phyloP scores from a whole-genome alignment of 2,888 invertebrate genomes.

The Oeneis ivallda region DNA sequence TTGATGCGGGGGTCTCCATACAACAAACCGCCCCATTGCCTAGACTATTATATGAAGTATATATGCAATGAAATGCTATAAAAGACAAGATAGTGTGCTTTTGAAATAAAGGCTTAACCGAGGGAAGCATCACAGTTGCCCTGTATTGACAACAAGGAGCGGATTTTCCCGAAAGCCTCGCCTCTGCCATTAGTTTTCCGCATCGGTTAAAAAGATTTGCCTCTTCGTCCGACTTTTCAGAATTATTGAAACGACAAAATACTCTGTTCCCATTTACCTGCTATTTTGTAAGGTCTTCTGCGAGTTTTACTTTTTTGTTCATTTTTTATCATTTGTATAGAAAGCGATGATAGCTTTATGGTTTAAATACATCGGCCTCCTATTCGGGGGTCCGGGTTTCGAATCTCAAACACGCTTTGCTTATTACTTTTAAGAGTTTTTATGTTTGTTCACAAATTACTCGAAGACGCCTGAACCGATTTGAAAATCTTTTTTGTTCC shows the following conservation, averaged over 20 bases:
- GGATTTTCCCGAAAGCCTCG: constrained; percentile 79
- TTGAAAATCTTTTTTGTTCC: too few relatives aligned
- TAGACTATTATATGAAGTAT: too few relatives aligned
- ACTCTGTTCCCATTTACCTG: constrained; percentile 43
- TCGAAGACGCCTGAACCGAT: too few relatives aligned
- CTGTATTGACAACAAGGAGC: constrained; percentile 81
- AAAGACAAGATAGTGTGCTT: constrained; percentile 76
- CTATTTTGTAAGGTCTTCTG: constrained; percentile 21
- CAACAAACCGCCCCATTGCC: too few relatives aligned
- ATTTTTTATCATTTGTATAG: not conserved
- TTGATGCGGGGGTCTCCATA: too few relatives aligned
- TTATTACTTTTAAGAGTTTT: too few relatives aligned
- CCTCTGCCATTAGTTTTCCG: constrained; percentile 81
- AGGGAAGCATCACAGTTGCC: constrained; percentile 76
- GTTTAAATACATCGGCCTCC: too few relatives aligned
- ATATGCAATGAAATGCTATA: constrained; percentile 64
- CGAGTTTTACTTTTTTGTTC: not conserved
- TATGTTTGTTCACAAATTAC: too few relatives aligned
- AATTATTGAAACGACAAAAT: constrained; percentile 67
- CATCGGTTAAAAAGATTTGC: constrained; percentile 81
- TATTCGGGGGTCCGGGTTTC: too few relatives aligned
- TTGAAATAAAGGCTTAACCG: constrained; percentile 79
- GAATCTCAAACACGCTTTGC: not conserved
- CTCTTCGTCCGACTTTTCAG: constrained; percentile 70
- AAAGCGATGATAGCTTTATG: too few relatives aligned